Evolutionary conservation across 2,113 vertebrate species (phyloP).

Genomic region (Centropus bengalensis): DNA sequence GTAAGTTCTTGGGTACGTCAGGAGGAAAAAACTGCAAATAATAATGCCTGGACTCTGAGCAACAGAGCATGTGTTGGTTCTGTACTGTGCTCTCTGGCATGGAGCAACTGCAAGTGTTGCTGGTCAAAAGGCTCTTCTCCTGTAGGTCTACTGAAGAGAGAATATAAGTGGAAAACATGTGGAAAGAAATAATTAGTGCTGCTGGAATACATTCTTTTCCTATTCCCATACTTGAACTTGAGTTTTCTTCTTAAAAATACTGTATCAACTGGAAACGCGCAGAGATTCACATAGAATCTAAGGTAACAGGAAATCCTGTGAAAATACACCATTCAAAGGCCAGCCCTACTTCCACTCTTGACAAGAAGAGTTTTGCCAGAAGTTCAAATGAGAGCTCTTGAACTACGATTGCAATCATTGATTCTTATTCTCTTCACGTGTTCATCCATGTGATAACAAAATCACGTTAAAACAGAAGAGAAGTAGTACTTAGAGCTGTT

Average conservation of each 20-base stretch:
- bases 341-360: not conserved
- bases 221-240: not conserved
- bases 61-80: accelerated
- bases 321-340: not conserved
- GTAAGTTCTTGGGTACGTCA: not conserved
- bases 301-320: not conserved
- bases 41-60: not conserved
- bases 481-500: not conserved
- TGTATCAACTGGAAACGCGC: not conserved
- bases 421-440: not conserved
- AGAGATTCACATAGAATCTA: not conserved
- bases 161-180: not conserved
- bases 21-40: not conserved
- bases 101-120: not conserved
- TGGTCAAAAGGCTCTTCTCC: not conserved
- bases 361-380: not conserved
- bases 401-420: not conserved
- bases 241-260: not conserved
- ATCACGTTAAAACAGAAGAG: not conserved
- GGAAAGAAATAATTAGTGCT: not conserved
- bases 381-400: not conserved
- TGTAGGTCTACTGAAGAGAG: not conserved
- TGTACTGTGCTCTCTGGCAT: not conserved
- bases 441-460: not conserved
- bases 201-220: not conserved